Evolutionary conservation across 2,888 invertebrate genomes (phyloP), one percentile per base, ranked within the genome.

Genomic region (Trisateles emortualis): DNA sequence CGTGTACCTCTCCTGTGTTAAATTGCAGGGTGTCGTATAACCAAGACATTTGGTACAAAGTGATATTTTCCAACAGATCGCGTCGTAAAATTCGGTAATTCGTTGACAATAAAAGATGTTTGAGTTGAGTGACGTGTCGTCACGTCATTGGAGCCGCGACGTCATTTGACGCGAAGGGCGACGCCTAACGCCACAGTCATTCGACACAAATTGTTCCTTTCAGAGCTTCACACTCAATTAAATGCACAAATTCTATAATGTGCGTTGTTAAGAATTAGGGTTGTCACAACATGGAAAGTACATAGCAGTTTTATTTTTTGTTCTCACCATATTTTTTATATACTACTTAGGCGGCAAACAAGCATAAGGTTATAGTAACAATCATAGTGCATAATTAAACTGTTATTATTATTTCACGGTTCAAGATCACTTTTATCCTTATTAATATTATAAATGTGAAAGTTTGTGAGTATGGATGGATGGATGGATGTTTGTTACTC

Each of bases 201-300:
- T 74, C 64, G 62, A 68, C 60, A 67, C 67, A 75, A 81, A 82
- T 81, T 71, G 79, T 76, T 73, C 78, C 74, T 64, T 79, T 79
- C 74, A 79, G 73, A 74, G 67, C 44, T 82, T 85, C 78, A 83
- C 87, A 81, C 85, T 83, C 86, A 84, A 87, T 87, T 87, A 83
- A 78, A 83, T 83, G 73, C 74, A 78, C 76, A 78, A 81, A 86
- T 85, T 83, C 68, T 68, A 61, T 72, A 70, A 67, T 67, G 58
- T 63, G 43, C 47, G 43, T 49, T 50, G 42, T 49, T 63, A 67
- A 30, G 47, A 17, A 14, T 24, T 24, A 72, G 66, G 73, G 68
- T 10, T 52, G 52, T 30, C 46, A 9, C 43, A 2, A n/a, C n/a
- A n/a, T n/a, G n/a, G n/a, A n/a, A n/a, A n/a, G n/a, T n/a, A n/a